Base-by-base conservation (phyloP, 2,888 invertebrate genomes). In the Melanostoma mellinum region DNA sequence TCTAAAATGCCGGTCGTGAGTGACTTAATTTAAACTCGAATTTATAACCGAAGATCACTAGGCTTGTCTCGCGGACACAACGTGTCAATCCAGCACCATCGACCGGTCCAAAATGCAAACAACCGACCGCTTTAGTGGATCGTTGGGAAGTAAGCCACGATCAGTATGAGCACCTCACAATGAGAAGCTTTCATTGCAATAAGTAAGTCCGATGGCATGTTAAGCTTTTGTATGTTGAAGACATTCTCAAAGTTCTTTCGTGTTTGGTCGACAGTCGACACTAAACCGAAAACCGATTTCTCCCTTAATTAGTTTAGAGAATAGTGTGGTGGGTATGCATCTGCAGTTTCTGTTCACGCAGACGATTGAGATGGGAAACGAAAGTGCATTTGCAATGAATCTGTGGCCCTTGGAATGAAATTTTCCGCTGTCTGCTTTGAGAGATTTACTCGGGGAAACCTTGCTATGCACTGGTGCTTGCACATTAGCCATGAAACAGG, bases 111-210 rank as follows among this genome's bases (percentile, higher is more conserved):
- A 63, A 78, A 56, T 69, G 77, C 68, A 68, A 82, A 73, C 82
- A 78, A 82, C 82, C 82, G 82, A 78, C 82, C 63, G 73, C 32
- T 52, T 52, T 58, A 73, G 36, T 53, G 53, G 82, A 78, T 74
- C 65, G 63, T 58, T 65, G 8, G 58, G 68, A 74, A 82, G 53
- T 82, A 78, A 73, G 53, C 44, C 69, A 38, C 63, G 63, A 68
- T 46, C 36, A 40, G 9, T 52, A 10, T 46, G 52, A 58, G 56
- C 72, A 46, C 52, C 55, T 72, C 60, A 36, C 30, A 32, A 32
- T n/a, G 55, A 4, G 46, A 36, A 82, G 78, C 82, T 82, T 77
- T 78, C 40, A 46, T 38, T 69, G 73, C 78, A 73, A 42, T 53
- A 5, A 10, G 6, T 35, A 6, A 63, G 3, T 46, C 36, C 30